Evolutionary conservation across 1,140 invertebrate genomes (phyloP).

Genomic region (Drosophila nannoptera): DNA sequence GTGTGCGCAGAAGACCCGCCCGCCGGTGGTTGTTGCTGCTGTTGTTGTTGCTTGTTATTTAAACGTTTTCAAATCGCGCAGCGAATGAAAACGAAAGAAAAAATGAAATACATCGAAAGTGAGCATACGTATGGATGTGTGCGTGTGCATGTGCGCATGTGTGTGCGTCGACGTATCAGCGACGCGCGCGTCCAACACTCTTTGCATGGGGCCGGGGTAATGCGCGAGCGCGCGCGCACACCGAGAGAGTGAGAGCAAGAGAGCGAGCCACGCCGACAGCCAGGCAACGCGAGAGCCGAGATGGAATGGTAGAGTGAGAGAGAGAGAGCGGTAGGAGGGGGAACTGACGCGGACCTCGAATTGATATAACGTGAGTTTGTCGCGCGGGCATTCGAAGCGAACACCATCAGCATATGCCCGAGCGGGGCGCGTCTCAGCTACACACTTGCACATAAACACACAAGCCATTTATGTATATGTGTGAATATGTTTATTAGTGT

Average conservation of each 20-base stretch:
- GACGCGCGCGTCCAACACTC: constrained; percentile 33
- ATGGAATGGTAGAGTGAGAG: too few species aligned
- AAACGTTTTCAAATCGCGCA: constrained; percentile 77
- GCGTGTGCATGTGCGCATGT: constrained; percentile 8
- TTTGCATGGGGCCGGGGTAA: constrained; percentile 47
- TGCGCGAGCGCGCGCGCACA: constrained; percentile 20
- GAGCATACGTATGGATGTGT: constrained; percentile 53
- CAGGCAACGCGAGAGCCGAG: not conserved
- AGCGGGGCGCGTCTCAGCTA: constrained; percentile 29
- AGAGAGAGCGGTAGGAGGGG: not conserved
- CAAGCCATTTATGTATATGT: too few species aligned
- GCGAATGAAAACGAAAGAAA: constrained; percentile 78
- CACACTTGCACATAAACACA: constrained; percentile 8
- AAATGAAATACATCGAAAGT: constrained; percentile 78
- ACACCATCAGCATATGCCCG: constrained; percentile 26
- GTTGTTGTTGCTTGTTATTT: constrained; percentile 62
- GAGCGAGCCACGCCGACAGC: constrained; percentile 1
- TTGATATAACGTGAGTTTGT: constrained; percentile 5
- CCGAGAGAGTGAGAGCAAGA: not conserved
- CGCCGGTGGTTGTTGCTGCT: constrained; percentile 51
- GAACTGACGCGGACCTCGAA: not conserved
- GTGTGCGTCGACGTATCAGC: constrained; percentile 25
- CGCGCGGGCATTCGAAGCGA: not conserved
- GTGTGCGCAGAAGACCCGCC: constrained; percentile 70
- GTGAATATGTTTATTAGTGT: too few species aligned